Base-by-base conservation (phyloP, 2,797 vertebrate genomes). In the Chelon auratus region DNA sequence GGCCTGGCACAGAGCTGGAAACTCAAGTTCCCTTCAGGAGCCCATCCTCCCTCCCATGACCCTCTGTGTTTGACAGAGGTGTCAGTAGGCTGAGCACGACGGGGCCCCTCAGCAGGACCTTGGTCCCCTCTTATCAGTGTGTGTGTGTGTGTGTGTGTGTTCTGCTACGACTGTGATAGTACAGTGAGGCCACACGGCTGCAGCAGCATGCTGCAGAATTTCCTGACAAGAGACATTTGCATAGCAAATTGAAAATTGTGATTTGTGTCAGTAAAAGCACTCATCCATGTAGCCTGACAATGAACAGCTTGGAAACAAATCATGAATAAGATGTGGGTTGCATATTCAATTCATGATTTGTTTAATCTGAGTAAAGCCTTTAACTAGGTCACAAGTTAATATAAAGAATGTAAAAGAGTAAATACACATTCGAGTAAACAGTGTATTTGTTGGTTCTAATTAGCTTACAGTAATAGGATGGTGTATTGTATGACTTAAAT, bases 201-300 rank as follows among this genome's bases (percentile, higher is more conserved):
- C 59, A 57, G 48, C 51, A 57, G 52, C 47, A 55, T 2, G 8
- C 14, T 11, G 47, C 69, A 65, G n/a, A 62, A 61, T 82, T 89
- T 87, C 84, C 88, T 68, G 56, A 78, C 66, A 45, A 45, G 26
- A 68, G 52, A 70, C 45, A 83, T 93, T 92, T 92, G 87, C 74
- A 81, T 80, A 33, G 45, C 79, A 92, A 91, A 90, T 75, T 12
- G 3, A 66, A 65, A 15, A 72, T 67, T 78, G 48, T 79, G 85
- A 85, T 89, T 89, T 75, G 51, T 70, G 54, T 67, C 52, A 66
- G 71, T 81, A 67, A 65, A 66, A 74, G 58, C n/a, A 9, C 22
- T 30, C 36, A 72, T 62, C 22, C 39, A 55, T 26, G 22, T n/a
- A 20, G 30, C 30, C 52, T 30, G 3, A 77, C n/a, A 11, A 20